Conservation (phyloP, 2,888 invertebrate genomes). For the Nemotelus nigrinus region DNA sequence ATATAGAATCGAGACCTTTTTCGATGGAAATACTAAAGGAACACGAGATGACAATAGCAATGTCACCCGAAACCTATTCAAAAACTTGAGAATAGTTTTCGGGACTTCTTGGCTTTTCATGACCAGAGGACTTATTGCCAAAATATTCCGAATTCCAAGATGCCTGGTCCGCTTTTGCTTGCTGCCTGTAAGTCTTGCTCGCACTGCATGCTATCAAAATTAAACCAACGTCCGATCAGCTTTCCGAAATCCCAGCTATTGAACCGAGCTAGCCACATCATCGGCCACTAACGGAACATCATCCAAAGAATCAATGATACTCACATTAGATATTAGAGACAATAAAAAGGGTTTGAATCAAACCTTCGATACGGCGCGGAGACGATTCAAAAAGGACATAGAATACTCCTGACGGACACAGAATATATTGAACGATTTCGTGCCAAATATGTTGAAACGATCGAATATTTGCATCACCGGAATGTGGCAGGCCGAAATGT, state of each 20-base stretch:
- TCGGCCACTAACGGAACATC: slow-evolving; percentile 12
- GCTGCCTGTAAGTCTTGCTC: too few species aligned
- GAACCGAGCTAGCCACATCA: background rate
- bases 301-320: slow-evolving; percentile 30
- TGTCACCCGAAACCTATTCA: too few species aligned
- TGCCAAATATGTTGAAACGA: too few species aligned
- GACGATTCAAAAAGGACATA: background rate
- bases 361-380: slow-evolving; percentile 3
- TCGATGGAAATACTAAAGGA: too few species aligned
- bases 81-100: slow-evolving; percentile 4
- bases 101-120: slow-evolving; percentile 16
- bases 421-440: too few species aligned
- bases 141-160: slow-evolving; percentile 34
- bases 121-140: slow-evolving; percentile 26
- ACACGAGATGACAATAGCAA: too few species aligned
- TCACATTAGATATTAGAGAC: background rate
- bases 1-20: too few species aligned
- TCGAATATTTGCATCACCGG: too few species aligned
- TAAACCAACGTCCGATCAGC: slow-evolving; percentile 1
- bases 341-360: slow-evolving; percentile 47
- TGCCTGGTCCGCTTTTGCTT: background rate
- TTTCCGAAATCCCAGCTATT: slow-evolving; percentile 22
- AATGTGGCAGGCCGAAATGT: too few species aligned
- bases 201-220: too few species aligned
- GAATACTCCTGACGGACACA: background rate